Conservation (phyloP, 1,140 invertebrate genomes). For the Dinoponera quadriceps region DNA sequence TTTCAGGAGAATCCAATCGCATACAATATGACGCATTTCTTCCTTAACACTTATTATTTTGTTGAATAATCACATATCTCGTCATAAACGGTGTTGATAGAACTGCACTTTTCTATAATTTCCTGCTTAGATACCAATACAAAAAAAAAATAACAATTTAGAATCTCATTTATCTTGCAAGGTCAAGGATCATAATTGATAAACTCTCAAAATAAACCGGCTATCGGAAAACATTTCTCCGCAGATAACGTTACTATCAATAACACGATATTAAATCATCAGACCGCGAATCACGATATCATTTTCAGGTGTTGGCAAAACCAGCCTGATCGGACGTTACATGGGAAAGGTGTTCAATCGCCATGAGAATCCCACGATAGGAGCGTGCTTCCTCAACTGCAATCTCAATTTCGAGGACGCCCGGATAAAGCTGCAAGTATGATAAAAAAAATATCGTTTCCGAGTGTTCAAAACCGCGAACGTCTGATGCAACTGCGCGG, state of each 20-base stretch:
- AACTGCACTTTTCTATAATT: too few relatives aligned
- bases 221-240: neutral
- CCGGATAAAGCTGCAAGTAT: slow-evolving; percentile 91
- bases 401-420: slow-evolving; percentile 90
- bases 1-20: neutral
- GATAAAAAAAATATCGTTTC: slow-evolving; percentile 31
- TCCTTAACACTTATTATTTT: too few relatives aligned
- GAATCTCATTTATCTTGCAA: neutral
- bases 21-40: too few relatives aligned
- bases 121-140: too few relatives aligned
- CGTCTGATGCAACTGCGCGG: neutral
- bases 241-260: neutral
- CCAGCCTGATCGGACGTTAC: slow-evolving; percentile 92
- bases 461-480: neutral
- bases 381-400: slow-evolving; percentile 95
- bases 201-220: neutral
- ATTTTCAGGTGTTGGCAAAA: slow-evolving; percentile 94
- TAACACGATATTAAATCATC: neutral
- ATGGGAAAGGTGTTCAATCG: slow-evolving; percentile 91
- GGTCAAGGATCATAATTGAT: neutral
- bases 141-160: too few relatives aligned
- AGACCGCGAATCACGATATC: slow-evolving; percentile 35
- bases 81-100: too few relatives aligned
- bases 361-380: slow-evolving; percentile 92
- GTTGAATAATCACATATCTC: too few relatives aligned